Percentiles rank a stretch among this genome's conserved stretches.
Evolutionary conservation across 2,797 vertebrate genomes (phyloP).

Genomic region (Anguilla pacifica): DNA sequence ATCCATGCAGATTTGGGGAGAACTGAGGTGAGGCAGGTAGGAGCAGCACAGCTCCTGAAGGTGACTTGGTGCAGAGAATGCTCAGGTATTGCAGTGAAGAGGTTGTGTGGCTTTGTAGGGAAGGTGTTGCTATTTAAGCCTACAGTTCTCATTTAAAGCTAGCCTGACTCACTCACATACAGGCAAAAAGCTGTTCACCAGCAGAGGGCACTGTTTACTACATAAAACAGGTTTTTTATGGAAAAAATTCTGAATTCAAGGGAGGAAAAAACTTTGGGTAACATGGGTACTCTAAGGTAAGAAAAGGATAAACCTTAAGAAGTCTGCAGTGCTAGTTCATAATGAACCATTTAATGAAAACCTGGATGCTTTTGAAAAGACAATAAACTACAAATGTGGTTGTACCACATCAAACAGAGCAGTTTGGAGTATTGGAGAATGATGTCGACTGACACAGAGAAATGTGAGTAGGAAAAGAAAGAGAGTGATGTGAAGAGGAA

Average conservation of each 20-base stretch:
- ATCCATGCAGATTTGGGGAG: neutral
- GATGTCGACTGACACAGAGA: neutral
- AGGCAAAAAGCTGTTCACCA: neutral
- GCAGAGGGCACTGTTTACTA: slow-evolving; percentile 15
- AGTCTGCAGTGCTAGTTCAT: neutral
- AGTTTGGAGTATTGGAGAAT: neutral
- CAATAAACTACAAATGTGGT: neutral
- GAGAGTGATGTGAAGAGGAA: neutral
- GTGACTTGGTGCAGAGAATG: neutral
- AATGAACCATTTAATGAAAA: neutral
- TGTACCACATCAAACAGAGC: neutral
- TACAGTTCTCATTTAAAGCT: neutral
- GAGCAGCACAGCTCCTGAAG: neutral
- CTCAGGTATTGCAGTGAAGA: neutral
- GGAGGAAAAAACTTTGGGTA: neutral
- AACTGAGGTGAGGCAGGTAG: neutral
- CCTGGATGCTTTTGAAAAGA: neutral
- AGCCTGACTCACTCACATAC: neutral
- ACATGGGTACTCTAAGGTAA: neutral
- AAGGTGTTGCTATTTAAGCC: neutral
- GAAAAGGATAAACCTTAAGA: neutral
- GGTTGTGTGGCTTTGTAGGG: neutral
- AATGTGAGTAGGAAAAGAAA: neutral
- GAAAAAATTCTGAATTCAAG: neutral
- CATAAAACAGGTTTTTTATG: neutral